Conservation (phyloP, 2,113 vertebrate genomes). For the Urocynchramus pylzowi region DNA sequence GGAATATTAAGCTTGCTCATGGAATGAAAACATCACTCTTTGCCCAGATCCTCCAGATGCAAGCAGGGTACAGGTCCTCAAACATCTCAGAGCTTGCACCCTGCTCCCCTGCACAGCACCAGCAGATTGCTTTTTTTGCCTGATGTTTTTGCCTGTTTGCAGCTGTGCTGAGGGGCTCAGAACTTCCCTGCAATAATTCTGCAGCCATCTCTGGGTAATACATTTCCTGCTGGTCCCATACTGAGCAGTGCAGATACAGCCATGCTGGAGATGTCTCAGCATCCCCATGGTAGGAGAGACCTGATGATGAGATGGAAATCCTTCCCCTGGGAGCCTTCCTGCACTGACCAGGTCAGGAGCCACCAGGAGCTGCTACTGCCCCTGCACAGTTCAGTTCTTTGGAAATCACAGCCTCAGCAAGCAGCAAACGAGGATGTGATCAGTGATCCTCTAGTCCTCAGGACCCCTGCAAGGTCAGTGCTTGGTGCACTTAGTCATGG, state of each 20-base stretch:
- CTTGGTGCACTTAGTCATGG: neutral
- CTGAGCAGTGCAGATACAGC: neutral
- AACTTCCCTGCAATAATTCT: neutral
- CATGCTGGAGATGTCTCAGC: neutral
- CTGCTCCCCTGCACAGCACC: neutral
- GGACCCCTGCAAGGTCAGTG: neutral
- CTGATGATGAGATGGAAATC: neutral
- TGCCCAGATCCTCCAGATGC: neutral
- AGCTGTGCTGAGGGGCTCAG: neutral
- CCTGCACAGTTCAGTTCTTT: neutral
- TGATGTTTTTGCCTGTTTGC: neutral
- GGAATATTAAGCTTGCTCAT: neutral
- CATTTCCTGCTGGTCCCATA: neutral
- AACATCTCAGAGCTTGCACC: neutral
- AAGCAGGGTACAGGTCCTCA: neutral
- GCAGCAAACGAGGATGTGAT: accelerated
- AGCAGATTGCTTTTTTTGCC: neutral
- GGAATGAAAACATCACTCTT: neutral
- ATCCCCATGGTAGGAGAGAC: neutral
- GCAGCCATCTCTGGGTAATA: neutral
- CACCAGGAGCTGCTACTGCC: neutral
- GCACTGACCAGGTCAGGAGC: neutral
- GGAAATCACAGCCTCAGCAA: neutral
- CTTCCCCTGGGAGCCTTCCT: neutral
- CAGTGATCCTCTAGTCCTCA: neutral